Percentiles rank a stretch among this genome's conserved stretches.
Evolutionary conservation across 2,797 vertebrate species (phyloP).

Genomic region (Aulostomus chinensis): DNA sequence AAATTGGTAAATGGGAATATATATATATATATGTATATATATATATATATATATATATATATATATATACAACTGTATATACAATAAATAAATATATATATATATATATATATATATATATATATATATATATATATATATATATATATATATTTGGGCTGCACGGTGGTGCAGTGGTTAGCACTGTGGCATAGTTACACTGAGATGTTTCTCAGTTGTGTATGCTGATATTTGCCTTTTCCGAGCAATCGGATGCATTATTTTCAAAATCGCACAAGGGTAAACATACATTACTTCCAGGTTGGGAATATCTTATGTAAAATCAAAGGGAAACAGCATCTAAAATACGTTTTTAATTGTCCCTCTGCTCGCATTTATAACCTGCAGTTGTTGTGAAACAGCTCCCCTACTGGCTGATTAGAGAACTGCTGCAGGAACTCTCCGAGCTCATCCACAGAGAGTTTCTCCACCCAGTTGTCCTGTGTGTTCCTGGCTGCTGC

Average conservation of each 20-base stretch:
- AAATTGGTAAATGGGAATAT: too few relatives aligned
- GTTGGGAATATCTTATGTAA: background rate
- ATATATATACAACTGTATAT: too few relatives aligned
- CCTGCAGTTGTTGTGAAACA: constrained; percentile 74
- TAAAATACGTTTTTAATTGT: too few relatives aligned
- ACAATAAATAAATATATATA: too few relatives aligned
- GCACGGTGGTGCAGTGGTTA: too few relatives aligned
- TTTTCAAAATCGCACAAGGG: background rate
- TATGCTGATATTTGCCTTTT: background rate
- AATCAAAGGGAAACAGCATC: background rate
- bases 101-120: too few relatives aligned
- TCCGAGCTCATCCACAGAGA: constrained; percentile 58
- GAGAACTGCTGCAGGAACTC: constrained; percentile 72
- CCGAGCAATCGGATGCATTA: background rate
- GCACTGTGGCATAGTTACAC: too few relatives aligned
- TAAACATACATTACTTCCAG: background rate
- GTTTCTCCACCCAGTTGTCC: constrained; percentile 61
- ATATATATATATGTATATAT: too few relatives aligned
- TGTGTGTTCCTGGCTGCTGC: constrained; percentile 74
- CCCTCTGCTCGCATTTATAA: constrained; percentile 21
- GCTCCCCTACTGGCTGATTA: constrained; percentile 59
- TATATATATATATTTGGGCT: too few relatives aligned
- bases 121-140: too few relatives aligned
- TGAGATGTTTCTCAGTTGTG: too few relatives aligned
- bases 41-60: too few relatives aligned